A percentile compares a stretch with the other conserved stretches of the same genome.
These are phyloP conservation scores for Caenorhabditis virilis DNA, from an alignment of 2,888 invertebrate genomes.

Conservation along the genomic window DNA sequence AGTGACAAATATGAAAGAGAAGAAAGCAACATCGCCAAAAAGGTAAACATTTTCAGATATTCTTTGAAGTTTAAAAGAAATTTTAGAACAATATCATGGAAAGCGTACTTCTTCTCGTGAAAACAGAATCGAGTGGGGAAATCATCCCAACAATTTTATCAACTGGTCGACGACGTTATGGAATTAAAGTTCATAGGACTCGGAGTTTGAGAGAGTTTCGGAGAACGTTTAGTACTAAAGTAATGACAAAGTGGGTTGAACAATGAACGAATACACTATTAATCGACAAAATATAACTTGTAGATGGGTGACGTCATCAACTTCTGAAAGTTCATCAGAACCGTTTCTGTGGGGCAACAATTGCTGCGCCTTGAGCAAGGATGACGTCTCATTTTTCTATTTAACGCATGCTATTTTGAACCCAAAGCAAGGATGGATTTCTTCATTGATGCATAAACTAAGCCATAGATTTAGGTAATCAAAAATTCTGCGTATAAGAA, in stretches of 20 bases:
- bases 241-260: conserved; percentile 30
- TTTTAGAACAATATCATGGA: conserved; percentile 21
- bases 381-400: conserved; percentile 25
- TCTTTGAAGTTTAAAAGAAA: neutral
- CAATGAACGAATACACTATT: too few relatives aligned
- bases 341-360: conserved; percentile 39
- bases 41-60: neutral
- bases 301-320: conserved; percentile 26
- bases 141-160: conserved; percentile 36
- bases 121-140: conserved; percentile 25
- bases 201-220: conserved; percentile 19
- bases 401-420: conserved; percentile 29
- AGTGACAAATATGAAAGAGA: conserved; percentile 4
- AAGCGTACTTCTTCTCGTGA: conserved; percentile 31
- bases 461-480: conserved; percentile 29
- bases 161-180: conserved; percentile 32
- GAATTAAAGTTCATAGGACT: conserved; percentile 34
- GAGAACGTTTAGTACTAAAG: conserved; percentile 29
- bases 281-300: neutral
- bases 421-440: conserved; percentile 28
- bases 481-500: neutral
- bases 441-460: conserved; percentile 29
- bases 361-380: conserved; percentile 20
- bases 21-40: conserved; percentile 7
- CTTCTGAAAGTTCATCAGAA: conserved; percentile 26